Evolutionary conservation across 2,888 invertebrate genomes (phyloP).

Genomic region (Scaptomyza flava): DNA sequence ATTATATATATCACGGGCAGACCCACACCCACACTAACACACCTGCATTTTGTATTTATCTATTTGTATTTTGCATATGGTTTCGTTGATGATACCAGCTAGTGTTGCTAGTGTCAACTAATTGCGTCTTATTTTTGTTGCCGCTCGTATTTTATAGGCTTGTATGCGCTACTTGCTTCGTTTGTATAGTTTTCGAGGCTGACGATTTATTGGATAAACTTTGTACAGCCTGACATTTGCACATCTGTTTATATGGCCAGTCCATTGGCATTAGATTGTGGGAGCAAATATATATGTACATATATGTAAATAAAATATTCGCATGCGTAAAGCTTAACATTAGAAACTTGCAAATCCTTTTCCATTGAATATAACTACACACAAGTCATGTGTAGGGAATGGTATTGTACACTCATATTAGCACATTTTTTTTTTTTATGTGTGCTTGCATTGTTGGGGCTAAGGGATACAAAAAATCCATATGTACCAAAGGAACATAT

Average conservation of each 20-base stretch:
- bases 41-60: slow-evolving; percentile 20
- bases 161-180: slow-evolving; percentile 19
- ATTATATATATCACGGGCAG: slow-evolving; percentile 14
- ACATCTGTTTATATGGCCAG: slow-evolving; percentile 17
- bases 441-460: slow-evolving; percentile 20
- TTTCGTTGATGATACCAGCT: slow-evolving; percentile 42
- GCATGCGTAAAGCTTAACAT: slow-evolving; percentile 5
- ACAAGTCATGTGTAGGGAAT: not conserved
- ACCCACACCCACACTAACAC: slow-evolving; percentile 31
- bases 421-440: slow-evolving; percentile 7
- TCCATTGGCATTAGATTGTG: slow-evolving; percentile 8
- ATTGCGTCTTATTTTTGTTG: slow-evolving; percentile 70
- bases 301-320: slow-evolving; percentile 7
- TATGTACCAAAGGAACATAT: slow-evolving; percentile 37
- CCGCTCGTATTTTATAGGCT: slow-evolving; percentile 31
- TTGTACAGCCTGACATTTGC: slow-evolving; percentile 38
- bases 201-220: slow-evolving; percentile 25
- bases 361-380: slow-evolving; percentile 2
- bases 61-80: slow-evolving; percentile 36
- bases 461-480: slow-evolving; percentile 6
- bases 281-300: slow-evolving; percentile 1
- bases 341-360: slow-evolving; percentile 30
- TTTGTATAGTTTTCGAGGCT: slow-evolving; percentile 40
- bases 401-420: not conserved
- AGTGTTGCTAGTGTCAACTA: slow-evolving; percentile 45